Base-by-base conservation (phyloP, 1,140 invertebrate genomes). In the Pseudomyrmex cubaensis region DNA sequence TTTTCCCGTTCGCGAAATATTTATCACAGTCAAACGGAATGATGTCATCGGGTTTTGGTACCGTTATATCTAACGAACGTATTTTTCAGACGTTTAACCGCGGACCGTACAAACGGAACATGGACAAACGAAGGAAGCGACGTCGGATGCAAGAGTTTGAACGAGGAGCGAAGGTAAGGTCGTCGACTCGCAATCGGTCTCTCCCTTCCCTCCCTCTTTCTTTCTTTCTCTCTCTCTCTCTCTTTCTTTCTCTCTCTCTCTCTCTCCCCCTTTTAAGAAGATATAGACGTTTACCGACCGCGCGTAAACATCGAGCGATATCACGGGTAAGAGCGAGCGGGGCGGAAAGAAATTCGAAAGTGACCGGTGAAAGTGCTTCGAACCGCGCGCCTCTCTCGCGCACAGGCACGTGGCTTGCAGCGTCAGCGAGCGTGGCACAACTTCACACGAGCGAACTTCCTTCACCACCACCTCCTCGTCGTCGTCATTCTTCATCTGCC, bases 331-430 rank as follows among this genome's bases (percentile, higher is more conserved):
- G 80, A 74, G 8, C 15, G 35, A 2, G n/a, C 2, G 48, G 35
- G 35, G 82, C 46, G 52, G 17, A 84, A 89, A 90, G 91, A 93
- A 93, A 93, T 93, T 93, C 92, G 93, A 93, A 93, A 93, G 93
- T 92, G 62, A 59, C 25, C 91, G 90, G 93, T 92, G 93, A 93
- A 93, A 93, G 93, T 93, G 80, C 61, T 74, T 35, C 35, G 7
- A 35, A 35, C 35, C 70, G 57, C 66, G 66, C 64, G 83, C 83
- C 35, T 35, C 35, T 35, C 35, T 35, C 35, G 75, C 73, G 83
- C 66, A 62, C 84, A 90, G n/a, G 59, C 85, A 70, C 90, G 91
- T 90, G 90, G 91, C 89, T 87, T 70, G 70, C 63, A 25, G 44
- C 64, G 83, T 63, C 86, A 85, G 48, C 50, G 76, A 87, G 75